A percentile compares a stretch with the other conserved stretches of the same genome.
These are phyloP conservation scores for Eudasyphora cyanicolor DNA, from an alignment of 2,888 invertebrate genomes.

Conservation along the genomic window DNA sequence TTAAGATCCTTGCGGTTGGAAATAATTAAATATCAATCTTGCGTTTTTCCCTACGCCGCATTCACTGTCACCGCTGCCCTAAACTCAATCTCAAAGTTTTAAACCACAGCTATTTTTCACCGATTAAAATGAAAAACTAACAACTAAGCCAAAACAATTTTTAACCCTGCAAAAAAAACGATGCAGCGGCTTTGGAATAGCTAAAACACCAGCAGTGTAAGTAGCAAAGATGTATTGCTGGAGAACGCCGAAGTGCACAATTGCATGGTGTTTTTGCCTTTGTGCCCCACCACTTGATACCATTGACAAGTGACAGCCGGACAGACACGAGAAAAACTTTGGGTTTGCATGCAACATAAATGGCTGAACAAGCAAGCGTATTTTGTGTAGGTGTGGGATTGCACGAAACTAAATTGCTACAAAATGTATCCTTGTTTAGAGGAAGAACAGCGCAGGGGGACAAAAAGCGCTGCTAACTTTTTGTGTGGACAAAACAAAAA, in stretches of 20 bases:
- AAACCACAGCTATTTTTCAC: constrained; percentile 27
- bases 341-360: neutral
- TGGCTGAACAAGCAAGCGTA: neutral
- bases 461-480: neutral
- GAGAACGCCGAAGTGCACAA: neutral
- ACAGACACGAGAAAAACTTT: constrained; percentile 8
- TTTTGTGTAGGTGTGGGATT: no score
- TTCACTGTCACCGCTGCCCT: neutral
- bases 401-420: neutral
- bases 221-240: neutral
- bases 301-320: constrained; percentile 48
- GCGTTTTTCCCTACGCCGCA: neutral
- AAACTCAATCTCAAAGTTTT: constrained; percentile 23
- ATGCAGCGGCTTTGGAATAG: constrained; percentile 11
- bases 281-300: constrained; percentile 30
- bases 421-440: constrained; percentile 20
- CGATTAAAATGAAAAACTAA: neutral
- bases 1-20: constrained; percentile 40
- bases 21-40: constrained; percentile 48
- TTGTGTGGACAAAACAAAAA: neutral
- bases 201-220: neutral
- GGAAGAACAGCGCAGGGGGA: neutral
- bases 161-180: constrained; percentile 4
- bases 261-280: neutral
- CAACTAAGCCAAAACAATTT: constrained; percentile 12